Evolutionary conservation across 1,140 invertebrate species (phyloP).

Genomic region (Trinorchestia longiramus): DNA sequence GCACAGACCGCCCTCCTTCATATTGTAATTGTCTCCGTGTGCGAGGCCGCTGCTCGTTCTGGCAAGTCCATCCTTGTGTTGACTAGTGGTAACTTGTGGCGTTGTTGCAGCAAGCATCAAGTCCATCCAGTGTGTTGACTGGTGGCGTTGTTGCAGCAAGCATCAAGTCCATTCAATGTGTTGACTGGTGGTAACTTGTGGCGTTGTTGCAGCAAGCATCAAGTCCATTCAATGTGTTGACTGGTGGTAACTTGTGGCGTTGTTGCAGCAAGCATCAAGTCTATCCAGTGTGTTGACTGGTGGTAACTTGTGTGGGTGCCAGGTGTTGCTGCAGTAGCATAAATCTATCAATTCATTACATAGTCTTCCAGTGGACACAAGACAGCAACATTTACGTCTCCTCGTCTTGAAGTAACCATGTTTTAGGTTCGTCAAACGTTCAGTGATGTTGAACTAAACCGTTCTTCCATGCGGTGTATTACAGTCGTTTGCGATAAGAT

Average conservation of each 20-base stretch:
- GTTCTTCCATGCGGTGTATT: no score
- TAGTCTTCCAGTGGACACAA: background rate
- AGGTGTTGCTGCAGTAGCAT: background rate
- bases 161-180: background rate
- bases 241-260: background rate
- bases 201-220: background rate
- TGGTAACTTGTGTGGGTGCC: no score
- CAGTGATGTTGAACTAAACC: background rate
- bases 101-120: background rate
- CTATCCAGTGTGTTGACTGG: background rate
- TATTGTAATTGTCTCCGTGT: background rate
- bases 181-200: background rate
- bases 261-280: background rate
- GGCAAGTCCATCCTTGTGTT: no score
- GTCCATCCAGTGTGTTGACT: no score
- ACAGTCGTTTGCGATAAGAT: no score
- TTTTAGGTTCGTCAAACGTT: background rate
- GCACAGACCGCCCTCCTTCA: background rate
- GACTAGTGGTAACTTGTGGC: no score
- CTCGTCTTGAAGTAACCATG: background rate
- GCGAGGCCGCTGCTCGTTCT: background rate
- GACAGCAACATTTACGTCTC: background rate
- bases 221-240: background rate
- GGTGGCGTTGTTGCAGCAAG: background rate
- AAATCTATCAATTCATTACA: background rate